Evolutionary conservation across 2,888 invertebrate species (phyloP).

Genomic region (Lochmaea capreae): DNA sequence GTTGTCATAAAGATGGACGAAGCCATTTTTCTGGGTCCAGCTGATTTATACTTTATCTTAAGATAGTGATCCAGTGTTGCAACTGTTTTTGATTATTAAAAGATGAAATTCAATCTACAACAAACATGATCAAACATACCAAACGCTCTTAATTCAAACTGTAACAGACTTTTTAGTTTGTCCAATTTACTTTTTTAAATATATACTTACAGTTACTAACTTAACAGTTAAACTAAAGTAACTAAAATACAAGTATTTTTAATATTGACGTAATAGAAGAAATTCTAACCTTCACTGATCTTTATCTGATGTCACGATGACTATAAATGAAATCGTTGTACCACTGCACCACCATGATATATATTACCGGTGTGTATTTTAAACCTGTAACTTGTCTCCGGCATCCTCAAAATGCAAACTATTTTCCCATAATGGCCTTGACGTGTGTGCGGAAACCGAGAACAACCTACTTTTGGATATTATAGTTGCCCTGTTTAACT

Average conservation of each 20-base stretch:
- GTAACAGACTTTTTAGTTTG: too few relatives aligned
- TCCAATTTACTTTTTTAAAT: too few relatives aligned
- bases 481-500: background rate
- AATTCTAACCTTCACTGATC: constrained; percentile 5
- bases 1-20: constrained; percentile 15
- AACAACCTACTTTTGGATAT: background rate
- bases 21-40: constrained; percentile 1
- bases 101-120: too few relatives aligned
- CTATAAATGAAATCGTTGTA: background rate
- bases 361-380: constrained; percentile 16
- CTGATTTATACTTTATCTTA: background rate
- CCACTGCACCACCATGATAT: constrained; percentile 7
- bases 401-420: constrained; percentile 27
- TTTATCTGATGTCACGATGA: background rate
- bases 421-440: constrained; percentile 26
- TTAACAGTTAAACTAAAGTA: background rate
- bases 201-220: too few relatives aligned
- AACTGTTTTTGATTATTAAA: background rate
- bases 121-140: too few relatives aligned
- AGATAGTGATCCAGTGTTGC: constrained; percentile 1
- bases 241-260: background rate
- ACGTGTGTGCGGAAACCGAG: constrained; percentile 27
- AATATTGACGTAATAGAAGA: background rate
- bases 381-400: constrained; percentile 12
- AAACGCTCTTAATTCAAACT: too few relatives aligned